Base-by-base conservation (phyloP, 2,888 invertebrate species). In the Catocala sponsa region DNA sequence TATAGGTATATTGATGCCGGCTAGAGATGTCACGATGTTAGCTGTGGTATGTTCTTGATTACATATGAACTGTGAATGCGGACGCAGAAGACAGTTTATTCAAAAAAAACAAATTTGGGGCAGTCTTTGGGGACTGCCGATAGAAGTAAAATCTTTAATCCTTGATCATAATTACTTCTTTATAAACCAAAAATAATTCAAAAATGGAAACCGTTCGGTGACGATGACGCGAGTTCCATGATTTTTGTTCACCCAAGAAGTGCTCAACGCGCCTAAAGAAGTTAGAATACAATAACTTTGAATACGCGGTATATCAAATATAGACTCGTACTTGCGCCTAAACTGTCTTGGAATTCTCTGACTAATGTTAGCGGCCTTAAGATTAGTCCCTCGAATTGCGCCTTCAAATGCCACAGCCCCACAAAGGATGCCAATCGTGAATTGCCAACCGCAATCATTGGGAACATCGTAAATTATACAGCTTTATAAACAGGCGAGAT, bases 401-500 rank as follows among this genome's bases (percentile, higher is more conserved):
- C 73, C 73, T 79, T 59, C 77, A 85, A 88, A 90, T 87, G 87
- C 82, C 87, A 84, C 63, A 77, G 72, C 78, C 78, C 76, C 78
- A 81, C 83, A 80, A 87, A 80, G 85, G 84, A 86, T 84, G 80
- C 78, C 81, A 83, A 82, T 87, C 88, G 91, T 88, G 90, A 89
- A 86, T 87, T 87, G 78, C 85, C 88, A 88, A 77, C 71, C 76
- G 78, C 80, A 85, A 85, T 86, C 81, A 71, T 76, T 78, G 74
- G 68, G 63, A 65, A 74, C 72, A 84, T 83, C 83, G 76, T 80
- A 76, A 81, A 78, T 82, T 84, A 80, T 76, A 75, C 59, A 65
- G 67, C 66, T 62, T 73, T 73, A 76, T 74, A 72, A 78, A 72
- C 55, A 72, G 56, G 53, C 60, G 50, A 55, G 55, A 59, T 57